A percentile compares a stretch with the other conserved stretches of the same genome.
These are phyloP conservation scores for Gambusia holbrooki DNA, from an alignment of 2,113 vertebrate genomes.

Conservation along the genomic window DNA sequence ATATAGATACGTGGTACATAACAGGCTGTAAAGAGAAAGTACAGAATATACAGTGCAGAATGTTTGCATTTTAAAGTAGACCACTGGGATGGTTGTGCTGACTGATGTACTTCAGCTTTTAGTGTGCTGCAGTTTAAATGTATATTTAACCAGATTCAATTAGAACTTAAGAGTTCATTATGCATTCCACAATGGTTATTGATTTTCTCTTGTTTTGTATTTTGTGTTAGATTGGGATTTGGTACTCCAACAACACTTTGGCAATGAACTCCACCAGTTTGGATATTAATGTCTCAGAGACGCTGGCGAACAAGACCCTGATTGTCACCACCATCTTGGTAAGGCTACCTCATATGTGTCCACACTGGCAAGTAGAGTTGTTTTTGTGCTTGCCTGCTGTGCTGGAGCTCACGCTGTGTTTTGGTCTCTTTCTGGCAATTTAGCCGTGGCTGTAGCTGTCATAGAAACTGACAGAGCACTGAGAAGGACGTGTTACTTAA, in stretches of 20 bases:
- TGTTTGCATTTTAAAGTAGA: constrained; percentile 24
- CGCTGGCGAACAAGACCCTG: constrained; percentile 91
- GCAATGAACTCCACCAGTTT: constrained; percentile 91
- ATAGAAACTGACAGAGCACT: constrained; percentile 55
- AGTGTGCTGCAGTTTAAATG: constrained; percentile 3
- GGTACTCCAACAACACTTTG: constrained; percentile 93
- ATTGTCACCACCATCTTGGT: constrained; percentile 95
- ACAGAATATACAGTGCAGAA: constrained; percentile 39
- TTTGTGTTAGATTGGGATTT: constrained; percentile 86
- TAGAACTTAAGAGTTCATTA: constrained; percentile 33
- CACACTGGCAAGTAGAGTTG: constrained; percentile 17
- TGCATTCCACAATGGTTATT: constrained; percentile 52
- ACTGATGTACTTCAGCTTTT: constrained; percentile 16
- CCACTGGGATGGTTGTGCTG: constrained; percentile 20
- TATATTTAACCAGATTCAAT: constrained; percentile 13
- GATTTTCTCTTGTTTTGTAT: constrained; percentile 39
- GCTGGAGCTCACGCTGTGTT: constrained; percentile 39
- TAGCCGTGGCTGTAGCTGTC: constrained; percentile 61
- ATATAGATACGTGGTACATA: constrained; percentile 18
- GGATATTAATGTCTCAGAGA: constrained; percentile 90
- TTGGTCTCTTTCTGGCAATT: constrained; percentile 56
- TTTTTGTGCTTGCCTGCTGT: constrained; percentile 39
- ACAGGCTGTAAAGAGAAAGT: constrained; percentile 22
- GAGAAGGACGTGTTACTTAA: constrained; percentile 34
- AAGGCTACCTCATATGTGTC: constrained; percentile 56